Percentiles rank a stretch among this genome's conserved stretches.
phyloP scores from a whole-genome alignment of 2,113 vertebrate species.

The Ptilorrhoa leucosticta region DNA sequence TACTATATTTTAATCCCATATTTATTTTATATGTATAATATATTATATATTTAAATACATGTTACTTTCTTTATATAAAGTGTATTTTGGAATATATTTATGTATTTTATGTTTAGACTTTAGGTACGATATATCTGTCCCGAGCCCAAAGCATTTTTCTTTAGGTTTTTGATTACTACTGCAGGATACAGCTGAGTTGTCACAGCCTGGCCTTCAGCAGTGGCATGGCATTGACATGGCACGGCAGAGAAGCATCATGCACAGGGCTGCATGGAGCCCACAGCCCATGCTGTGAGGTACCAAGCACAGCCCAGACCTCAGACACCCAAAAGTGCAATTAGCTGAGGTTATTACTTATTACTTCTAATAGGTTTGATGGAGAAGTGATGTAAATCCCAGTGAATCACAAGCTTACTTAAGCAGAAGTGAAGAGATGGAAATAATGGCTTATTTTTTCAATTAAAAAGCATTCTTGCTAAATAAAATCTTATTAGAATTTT shows the following conservation, averaged over 20 bases:
- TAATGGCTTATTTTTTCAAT: background rate
- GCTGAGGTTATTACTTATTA: background rate
- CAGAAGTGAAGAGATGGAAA: background rate
- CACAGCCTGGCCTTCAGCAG: background rate
- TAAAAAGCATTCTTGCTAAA: background rate
- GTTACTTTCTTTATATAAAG: background rate
- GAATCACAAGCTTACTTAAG: background rate
- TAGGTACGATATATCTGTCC: background rate
- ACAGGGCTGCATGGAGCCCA: rapidly evolving
- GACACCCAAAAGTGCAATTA: background rate
- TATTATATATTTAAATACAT: background rate
- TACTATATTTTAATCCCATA: no score
- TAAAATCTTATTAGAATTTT: background rate
- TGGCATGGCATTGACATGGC: background rate
- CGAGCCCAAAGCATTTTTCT: background rate
- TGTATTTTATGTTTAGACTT: background rate
- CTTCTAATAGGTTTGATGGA: background rate
- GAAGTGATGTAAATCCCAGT: background rate
- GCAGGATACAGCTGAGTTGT: background rate
- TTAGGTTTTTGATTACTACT: background rate
- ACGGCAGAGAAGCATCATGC: background rate
- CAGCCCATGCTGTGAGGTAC: background rate
- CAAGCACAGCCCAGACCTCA: background rate
- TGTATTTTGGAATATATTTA: background rate
- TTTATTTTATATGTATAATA: background rate